Evolutionary conservation across 2,113 vertebrate species (phyloP).

Genomic region (Erythrocercus mccallii): DNA sequence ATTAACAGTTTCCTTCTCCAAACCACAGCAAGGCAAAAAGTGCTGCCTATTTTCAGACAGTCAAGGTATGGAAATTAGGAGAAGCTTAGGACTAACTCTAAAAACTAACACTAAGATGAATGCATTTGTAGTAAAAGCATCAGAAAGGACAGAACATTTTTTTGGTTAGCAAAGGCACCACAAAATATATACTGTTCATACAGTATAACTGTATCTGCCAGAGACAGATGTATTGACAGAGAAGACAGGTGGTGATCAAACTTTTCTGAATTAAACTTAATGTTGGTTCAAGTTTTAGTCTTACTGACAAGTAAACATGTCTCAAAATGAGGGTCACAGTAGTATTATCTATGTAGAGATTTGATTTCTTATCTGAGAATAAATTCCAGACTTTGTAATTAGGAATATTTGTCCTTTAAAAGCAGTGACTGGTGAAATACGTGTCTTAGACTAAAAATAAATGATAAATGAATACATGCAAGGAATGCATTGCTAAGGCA

Average conservation of each 20-base stretch:
- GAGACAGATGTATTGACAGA: not conserved
- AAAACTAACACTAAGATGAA: not conserved
- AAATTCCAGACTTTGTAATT: not conserved
- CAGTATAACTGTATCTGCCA: not conserved
- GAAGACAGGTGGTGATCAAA: not conserved
- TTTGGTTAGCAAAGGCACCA: not conserved
- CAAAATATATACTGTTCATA: not conserved
- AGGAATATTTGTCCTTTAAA: not conserved
- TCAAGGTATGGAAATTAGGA: not conserved
- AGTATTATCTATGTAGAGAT: not conserved
- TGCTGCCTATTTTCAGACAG: not conserved
- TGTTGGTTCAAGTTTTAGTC: not conserved
- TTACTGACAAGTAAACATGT: fast-evolving
- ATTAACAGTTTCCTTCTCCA: not conserved
- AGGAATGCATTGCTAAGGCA: not conserved
- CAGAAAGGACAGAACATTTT: not conserved
- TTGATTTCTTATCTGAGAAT: not conserved
- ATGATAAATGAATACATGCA: not conserved
- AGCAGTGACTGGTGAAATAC: not conserved
- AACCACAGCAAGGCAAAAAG: not conserved
- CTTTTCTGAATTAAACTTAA: not conserved
- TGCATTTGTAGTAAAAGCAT: not conserved
- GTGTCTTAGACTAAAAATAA: not conserved
- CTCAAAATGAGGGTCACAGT: not conserved
- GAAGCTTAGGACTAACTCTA: not conserved